phyloP scores from a whole-genome alignment of 2,113 vertebrate species.

The Recurvirostra avosetta region DNA sequence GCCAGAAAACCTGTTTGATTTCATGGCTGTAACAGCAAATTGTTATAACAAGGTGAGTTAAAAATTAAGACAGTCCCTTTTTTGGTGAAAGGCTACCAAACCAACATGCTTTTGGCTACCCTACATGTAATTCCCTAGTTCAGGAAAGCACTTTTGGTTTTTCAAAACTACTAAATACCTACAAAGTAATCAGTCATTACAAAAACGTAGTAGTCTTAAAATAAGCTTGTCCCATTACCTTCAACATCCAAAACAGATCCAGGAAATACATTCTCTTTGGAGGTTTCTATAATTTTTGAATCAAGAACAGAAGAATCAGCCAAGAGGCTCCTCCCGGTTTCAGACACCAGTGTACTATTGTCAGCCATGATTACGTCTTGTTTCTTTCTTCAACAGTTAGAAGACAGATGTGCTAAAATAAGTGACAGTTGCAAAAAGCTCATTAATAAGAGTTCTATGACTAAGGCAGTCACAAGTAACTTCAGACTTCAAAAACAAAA shows the following conservation, averaged over 20 bases:
- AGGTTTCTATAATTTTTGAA: conserved; percentile 84
- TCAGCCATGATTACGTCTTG: conserved; percentile 81
- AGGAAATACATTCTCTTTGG: conserved; percentile 81
- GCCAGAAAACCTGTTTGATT: not conserved
- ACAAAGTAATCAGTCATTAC: not conserved
- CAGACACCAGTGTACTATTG: conserved; percentile 77
- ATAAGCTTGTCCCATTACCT: conserved; percentile 72
- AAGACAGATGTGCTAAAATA: not conserved
- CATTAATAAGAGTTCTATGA: not conserved
- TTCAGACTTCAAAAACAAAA: not conserved
- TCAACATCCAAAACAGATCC: conserved; percentile 72
- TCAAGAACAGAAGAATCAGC: conserved; percentile 90
- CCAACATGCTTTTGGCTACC: not conserved
- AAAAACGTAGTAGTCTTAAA: not conserved
- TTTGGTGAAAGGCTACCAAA: not conserved
- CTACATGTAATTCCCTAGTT: not conserved
- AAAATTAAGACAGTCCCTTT: not conserved
- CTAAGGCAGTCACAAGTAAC: not conserved
- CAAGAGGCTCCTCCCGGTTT: conserved; percentile 80
- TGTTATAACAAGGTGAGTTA: not conserved
- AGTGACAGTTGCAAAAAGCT: not conserved
- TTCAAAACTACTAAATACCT: not conserved
- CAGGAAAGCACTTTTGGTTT: not conserved
- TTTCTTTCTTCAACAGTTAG: conserved; percentile 28
- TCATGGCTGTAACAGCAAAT: not conserved